A percentile compares a stretch with the other conserved stretches of the same genome.
These are phyloP conservation scores for Athene cunicularia DNA, from an alignment of 2,113 vertebrate genomes.

Conservation along the genomic window DNA sequence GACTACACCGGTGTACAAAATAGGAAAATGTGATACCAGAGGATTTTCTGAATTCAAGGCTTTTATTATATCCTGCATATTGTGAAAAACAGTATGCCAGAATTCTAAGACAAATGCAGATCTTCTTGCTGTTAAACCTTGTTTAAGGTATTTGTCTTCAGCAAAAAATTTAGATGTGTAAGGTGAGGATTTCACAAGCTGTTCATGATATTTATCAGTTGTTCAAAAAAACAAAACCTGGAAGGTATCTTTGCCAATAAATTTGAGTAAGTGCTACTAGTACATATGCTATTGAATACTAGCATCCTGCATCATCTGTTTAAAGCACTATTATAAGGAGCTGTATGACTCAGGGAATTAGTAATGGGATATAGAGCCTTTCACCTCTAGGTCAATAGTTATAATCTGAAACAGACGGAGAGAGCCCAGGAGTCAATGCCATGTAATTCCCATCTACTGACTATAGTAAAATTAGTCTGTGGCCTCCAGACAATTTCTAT, in stretches of 20 bases:
- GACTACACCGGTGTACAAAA: not conserved
- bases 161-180: not conserved
- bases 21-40: not conserved
- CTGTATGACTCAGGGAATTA: not conserved
- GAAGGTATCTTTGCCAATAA: not conserved
- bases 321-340: not conserved
- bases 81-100: not conserved
- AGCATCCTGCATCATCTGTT: slow-evolving; percentile 30
- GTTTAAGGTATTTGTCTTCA: not conserved
- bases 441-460: not conserved
- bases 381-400: slow-evolving; percentile 26
- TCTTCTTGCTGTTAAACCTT: not conserved
- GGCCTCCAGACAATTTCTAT: slow-evolving; percentile 13
- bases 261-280: slow-evolving; percentile 1
- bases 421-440: not conserved
- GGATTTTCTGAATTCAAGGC: not conserved
- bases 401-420: slow-evolving; percentile 13
- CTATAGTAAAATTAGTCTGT: not conserved
- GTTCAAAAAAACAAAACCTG: not conserved
- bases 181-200: not conserved
- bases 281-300: not conserved
- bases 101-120: not conserved
- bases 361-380: slow-evolving; percentile 26
- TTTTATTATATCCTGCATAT: not conserved
- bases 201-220: not conserved